Evolutionary conservation across 2,888 invertebrate genomes (phyloP).

Genomic region (Rugalucina vietnamica): DNA sequence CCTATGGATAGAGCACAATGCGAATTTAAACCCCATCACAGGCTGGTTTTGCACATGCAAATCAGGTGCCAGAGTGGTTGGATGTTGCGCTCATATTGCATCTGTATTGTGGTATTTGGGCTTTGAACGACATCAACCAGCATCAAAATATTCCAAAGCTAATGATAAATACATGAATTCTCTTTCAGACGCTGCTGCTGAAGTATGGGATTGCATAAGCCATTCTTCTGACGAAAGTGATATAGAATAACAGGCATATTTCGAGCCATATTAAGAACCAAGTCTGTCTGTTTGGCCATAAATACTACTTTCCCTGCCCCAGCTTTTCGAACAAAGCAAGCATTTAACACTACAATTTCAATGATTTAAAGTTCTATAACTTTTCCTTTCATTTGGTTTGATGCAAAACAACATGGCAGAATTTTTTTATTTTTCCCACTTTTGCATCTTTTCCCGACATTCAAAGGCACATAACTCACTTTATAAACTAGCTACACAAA

Average conservation of each 20-base stretch:
- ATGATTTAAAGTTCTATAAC: neutral
- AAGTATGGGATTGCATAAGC: neutral
- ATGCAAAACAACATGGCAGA: neutral
- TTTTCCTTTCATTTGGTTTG: neutral
- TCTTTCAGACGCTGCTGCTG: neutral
- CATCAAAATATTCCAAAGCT: neutral
- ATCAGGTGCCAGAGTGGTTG: constrained; percentile 46
- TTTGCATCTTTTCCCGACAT: neutral
- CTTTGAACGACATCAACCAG: neutral
- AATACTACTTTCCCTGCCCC: neutral
- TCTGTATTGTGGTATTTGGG: constrained; percentile 40
- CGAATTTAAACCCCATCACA: neutral
- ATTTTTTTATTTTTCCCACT: neutral
- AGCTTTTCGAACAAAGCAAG: neutral
- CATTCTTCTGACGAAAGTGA: neutral
- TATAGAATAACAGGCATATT: neutral
- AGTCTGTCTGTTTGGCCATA: neutral
- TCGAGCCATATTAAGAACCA: neutral
- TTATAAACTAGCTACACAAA: neutral
- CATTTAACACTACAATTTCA: neutral
- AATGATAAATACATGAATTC: neutral
- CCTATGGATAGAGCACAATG: neutral
- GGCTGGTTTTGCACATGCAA: constrained; percentile 45
- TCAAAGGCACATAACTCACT: neutral
- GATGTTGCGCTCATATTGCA: constrained; percentile 42